phyloP scores from a whole-genome alignment of 2,888 invertebrate genomes.

The Dyspetes luteomarginatus region DNA sequence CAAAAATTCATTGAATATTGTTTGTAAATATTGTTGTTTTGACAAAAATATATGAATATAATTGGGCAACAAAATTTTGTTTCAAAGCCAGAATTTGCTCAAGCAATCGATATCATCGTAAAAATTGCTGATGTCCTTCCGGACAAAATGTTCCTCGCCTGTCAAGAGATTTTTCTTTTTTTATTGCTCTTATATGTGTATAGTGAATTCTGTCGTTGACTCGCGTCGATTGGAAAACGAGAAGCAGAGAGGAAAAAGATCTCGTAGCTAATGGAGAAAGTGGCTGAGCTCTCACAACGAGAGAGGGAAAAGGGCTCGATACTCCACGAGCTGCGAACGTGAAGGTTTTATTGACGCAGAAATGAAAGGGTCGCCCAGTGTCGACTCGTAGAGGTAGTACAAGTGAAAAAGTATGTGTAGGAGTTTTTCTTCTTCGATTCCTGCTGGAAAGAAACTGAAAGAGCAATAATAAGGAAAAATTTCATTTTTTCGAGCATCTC shows the following conservation, averaged over 20 bases:
- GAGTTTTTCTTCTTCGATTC: too few relatives aligned
- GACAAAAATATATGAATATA: background rate
- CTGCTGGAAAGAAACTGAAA: too few relatives aligned
- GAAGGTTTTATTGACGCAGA: constrained; percentile 3
- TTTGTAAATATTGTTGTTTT: background rate
- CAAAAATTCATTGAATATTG: background rate
- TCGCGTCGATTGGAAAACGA: background rate
- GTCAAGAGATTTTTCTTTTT: background rate
- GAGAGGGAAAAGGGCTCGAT: constrained; percentile 7
- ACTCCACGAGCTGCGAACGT: background rate
- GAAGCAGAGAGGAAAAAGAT: constrained; percentile 13
- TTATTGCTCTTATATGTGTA: background rate
- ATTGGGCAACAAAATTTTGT: background rate
- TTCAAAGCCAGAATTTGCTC: background rate
- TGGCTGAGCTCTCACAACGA: constrained; percentile 8
- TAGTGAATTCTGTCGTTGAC: constrained; percentile 3
- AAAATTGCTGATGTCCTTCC: background rate
- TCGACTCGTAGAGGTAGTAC: background rate
- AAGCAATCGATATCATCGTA: background rate
- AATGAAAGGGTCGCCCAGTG: background rate
- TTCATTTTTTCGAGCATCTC: too few relatives aligned
- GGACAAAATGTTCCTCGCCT: background rate
- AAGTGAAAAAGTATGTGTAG: background rate
- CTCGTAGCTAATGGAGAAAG: constrained; percentile 39
- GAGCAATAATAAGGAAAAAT: too few relatives aligned